Conservation (phyloP, 2,888 invertebrate species). For the Epistrophella euchroma region DNA sequence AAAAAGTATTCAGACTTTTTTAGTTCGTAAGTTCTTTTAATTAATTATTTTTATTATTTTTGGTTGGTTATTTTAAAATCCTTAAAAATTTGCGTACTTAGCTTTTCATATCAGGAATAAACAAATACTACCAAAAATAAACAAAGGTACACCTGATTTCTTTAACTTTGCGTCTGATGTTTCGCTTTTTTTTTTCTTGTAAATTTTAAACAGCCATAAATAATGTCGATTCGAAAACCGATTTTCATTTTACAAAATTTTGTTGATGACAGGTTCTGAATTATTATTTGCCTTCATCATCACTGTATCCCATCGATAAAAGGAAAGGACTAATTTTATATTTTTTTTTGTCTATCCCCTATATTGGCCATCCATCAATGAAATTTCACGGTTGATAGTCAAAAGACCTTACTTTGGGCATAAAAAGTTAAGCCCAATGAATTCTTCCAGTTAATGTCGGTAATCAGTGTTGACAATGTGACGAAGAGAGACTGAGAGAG, state of each 20-base stretch:
- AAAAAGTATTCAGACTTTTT: background rate
- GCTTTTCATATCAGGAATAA: too few relatives aligned
- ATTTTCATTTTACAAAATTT: background rate
- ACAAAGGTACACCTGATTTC: too few relatives aligned
- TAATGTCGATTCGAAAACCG: background rate
- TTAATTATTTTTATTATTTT: too few relatives aligned
- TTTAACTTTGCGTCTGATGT: too few relatives aligned
- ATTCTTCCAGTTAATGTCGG: conserved; percentile 66
- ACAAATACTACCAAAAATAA: too few relatives aligned
- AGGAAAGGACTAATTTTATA: conserved; percentile 50
- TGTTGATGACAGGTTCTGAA: background rate
- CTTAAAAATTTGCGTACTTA: too few relatives aligned
- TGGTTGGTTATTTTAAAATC: too few relatives aligned
- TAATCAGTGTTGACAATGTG: conserved; percentile 40
- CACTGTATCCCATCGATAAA: conserved; percentile 26
- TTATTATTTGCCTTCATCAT: background rate
- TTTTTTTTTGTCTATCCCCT: conserved; percentile 63
- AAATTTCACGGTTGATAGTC: conserved; percentile 73
- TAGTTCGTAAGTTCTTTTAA: too few relatives aligned
- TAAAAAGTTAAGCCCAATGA: conserved; percentile 42
- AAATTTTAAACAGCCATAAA: background rate
- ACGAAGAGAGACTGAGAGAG: too few relatives aligned
- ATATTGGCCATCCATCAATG: conserved; percentile 72
- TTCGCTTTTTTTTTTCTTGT: background rate
- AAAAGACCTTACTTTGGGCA: conserved; percentile 48